These are phyloP conservation scores for Ectemnius cavifrons DNA, from an alignment of 2,888 invertebrate genomes.

Conservation along the genomic window DNA sequence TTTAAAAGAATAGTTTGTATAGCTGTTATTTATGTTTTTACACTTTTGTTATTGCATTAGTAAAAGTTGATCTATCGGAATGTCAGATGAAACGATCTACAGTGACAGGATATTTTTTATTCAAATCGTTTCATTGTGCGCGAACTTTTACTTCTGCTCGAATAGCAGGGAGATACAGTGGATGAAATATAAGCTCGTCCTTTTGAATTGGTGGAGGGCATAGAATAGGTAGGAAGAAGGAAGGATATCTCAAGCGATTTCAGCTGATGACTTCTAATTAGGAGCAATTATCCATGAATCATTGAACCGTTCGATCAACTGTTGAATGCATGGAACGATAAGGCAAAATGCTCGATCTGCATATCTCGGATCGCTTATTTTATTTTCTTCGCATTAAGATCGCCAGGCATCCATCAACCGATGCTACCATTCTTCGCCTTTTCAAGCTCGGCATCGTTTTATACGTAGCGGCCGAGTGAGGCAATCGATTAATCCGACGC, in stretches of 20 bases:
- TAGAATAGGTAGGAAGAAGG: too few species aligned
- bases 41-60: too few species aligned
- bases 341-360: neutral
- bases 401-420: neutral
- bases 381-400: neutral
- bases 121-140: neutral
- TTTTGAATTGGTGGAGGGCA: too few species aligned
- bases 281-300: slow-evolving; percentile 4
- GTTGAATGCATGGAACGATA: neutral
- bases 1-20: too few species aligned
- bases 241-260: too few species aligned
- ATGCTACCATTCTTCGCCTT: neutral
- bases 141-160: too few species aligned
- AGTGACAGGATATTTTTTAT: neutral
- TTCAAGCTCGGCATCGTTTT: neutral
- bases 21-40: too few species aligned
- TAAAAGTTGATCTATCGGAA: neutral
- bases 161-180: too few species aligned
- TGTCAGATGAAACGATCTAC: too few species aligned
- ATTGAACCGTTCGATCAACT: neutral
- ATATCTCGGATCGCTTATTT: neutral
- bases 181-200: too few species aligned
- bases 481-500: neutral
- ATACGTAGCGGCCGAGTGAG: neutral
- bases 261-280: neutral